These are phyloP conservation scores for Atrichornis clamosus DNA, from an alignment of 2,113 vertebrate species.

Conservation along the genomic window DNA sequence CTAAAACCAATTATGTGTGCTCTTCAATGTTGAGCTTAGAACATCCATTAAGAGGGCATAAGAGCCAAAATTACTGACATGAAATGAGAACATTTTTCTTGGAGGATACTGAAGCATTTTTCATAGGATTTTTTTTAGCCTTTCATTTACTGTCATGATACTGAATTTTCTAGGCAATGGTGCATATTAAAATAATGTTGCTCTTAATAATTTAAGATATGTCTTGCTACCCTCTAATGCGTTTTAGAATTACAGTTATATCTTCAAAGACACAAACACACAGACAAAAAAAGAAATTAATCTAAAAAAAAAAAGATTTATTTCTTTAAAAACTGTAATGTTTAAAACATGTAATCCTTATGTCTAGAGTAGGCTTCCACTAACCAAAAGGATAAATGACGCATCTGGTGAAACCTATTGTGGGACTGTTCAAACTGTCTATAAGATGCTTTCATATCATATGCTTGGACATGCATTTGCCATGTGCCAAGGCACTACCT, in stretches of 20 bases:
- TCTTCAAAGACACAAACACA: neutral
- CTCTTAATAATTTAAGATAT: neutral
- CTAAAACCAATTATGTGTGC: neutral
- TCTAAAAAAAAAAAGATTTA: neutral
- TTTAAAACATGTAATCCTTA: neutral
- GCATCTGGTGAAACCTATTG: neutral
- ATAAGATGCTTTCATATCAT: neutral
- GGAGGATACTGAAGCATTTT: neutral
- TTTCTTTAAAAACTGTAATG: neutral
- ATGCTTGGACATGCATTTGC: neutral
- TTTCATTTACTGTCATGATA: neutral
- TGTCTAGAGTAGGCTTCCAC: neutral
- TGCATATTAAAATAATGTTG: neutral
- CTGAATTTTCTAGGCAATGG: neutral
- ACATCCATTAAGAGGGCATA: neutral
- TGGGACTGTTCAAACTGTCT: neutral
- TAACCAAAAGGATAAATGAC: neutral
- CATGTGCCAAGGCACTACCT: neutral
- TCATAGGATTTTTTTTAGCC: neutral
- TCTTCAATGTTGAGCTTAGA: neutral
- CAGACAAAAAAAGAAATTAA: neutral
- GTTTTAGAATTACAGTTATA: neutral
- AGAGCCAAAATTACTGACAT: neutral
- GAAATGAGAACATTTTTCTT: neutral
- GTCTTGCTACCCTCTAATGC: neutral